phyloP scores from a whole-genome alignment of 2,797 vertebrate species.

The Pelochelys cantorii region DNA sequence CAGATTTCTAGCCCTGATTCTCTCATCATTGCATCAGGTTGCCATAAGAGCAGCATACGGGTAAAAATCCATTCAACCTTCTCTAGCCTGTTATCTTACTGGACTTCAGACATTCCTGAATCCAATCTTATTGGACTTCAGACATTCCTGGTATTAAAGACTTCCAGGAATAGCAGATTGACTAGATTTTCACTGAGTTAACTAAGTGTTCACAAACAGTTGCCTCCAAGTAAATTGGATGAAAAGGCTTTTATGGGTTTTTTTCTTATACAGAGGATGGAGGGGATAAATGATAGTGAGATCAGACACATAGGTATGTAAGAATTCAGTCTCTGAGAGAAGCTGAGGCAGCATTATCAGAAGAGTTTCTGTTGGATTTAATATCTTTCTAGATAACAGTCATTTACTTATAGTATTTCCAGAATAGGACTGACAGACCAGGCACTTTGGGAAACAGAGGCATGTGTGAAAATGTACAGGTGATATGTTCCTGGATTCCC shows the following conservation, averaged over 20 bases:
- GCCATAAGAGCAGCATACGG: not conserved
- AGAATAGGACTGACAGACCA: rapidly evolving
- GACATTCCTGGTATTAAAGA: not conserved
- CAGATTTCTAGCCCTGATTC: not conserved
- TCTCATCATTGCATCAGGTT: not conserved
- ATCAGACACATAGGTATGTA: not conserved
- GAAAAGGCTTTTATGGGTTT: not conserved
- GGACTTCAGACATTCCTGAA: not conserved
- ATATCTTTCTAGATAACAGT: not conserved
- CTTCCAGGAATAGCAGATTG: slow-evolving; percentile 9
- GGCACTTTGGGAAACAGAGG: rapidly evolving
- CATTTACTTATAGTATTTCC: rapidly evolving
- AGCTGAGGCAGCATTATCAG: rapidly evolving
- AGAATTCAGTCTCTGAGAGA: not conserved
- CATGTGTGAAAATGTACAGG: not conserved
- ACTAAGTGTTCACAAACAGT: not conserved
- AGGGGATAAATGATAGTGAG: not conserved
- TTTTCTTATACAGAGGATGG: not conserved
- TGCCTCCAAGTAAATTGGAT: not conserved
- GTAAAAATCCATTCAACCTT: not conserved
- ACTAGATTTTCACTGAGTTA: not conserved
- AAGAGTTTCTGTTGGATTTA: not conserved
- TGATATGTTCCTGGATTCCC: not conserved
- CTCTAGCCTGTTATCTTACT: not conserved
- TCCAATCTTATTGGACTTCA: not conserved